These are phyloP conservation scores for Macrobrachium rosenbergii DNA, from an alignment of 1,140 invertebrate species.

Conservation along the genomic window DNA sequence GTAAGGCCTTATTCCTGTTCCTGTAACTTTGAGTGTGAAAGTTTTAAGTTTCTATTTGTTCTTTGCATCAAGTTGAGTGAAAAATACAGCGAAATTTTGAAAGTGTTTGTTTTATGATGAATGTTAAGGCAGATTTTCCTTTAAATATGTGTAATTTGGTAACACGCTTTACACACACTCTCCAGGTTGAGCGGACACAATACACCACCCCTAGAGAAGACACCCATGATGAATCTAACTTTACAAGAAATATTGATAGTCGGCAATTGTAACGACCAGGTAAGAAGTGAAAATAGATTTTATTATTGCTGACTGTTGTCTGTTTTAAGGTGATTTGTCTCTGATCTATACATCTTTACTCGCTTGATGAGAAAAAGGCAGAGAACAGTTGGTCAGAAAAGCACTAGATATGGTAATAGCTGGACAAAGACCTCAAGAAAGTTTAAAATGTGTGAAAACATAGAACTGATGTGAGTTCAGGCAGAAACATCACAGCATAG, in stretches of 20 bases:
- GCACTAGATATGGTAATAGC: too few species aligned
- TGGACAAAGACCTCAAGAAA: too few species aligned
- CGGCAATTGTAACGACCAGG: constrained; percentile 92
- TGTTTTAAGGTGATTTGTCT: too few species aligned
- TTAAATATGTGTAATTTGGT: not conserved
- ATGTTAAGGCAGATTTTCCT: not conserved
- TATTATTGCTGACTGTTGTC: not conserved
- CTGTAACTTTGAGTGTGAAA: not conserved
- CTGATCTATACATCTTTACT: too few species aligned
- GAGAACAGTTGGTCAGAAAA: too few species aligned
- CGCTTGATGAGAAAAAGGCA: too few species aligned
- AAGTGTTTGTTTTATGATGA: not conserved
- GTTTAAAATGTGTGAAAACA: too few species aligned
- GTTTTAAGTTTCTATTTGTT: not conserved
- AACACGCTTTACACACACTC: not conserved
- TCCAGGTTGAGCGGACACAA: constrained; percentile 83
- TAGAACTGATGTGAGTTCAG: too few species aligned
- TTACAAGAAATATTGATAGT: constrained; percentile 96
- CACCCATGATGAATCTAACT: constrained; percentile 84
- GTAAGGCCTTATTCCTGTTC: constrained; percentile 69
- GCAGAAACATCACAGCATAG: too few species aligned
- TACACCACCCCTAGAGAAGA: constrained; percentile 89
- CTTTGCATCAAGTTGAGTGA: too few species aligned
- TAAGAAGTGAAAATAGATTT: constrained; percentile 66
- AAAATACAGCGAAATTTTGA: too few species aligned